Evolutionary conservation across 2,888 invertebrate species (phyloP), one percentile per base, ranked within the genome.

Genomic region (Syritta pipiens): DNA sequence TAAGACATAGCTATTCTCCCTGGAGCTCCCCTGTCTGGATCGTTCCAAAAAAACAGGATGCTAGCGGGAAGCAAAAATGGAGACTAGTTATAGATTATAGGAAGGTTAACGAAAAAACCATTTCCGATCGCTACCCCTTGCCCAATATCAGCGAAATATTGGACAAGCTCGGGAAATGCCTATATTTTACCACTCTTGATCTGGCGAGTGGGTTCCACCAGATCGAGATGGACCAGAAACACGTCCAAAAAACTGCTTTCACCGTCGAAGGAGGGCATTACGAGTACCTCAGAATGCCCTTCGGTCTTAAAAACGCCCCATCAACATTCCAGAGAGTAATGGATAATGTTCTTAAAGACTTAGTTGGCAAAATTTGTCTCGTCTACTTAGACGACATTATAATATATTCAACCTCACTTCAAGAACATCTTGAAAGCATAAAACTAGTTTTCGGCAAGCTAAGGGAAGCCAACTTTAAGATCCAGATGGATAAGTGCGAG

Each of bases 371-470:
- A 30, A 30, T 30, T 30, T 30, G 30, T 5, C 30, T 30, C 9
- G 30, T 30, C 30, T 30, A 49, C n/a, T 14, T 49, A 49, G 49
- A 49, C 49, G 49, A 49, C 7, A 49, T 49, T 10, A 49, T 49
- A 10, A 49, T 49, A n/a, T 49, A 26, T 9, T 49, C 49, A 2
- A 49, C 49, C 26, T 49, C 49, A 9, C 26, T 49, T 1, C 49
- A 49, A 4, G 32, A 51, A 51, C 51, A 51, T 4, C 12, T 30
- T 4, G 17, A 32, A 26, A 49, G 9, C 19, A 49, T 49, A 1
- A 46, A 5, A 46, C 4, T 20, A 3, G 60, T 60, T 32, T 60
- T 37, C 67, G 12, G 57, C 7, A 69, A 2, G 28, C 20, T 59
- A 7, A 19, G 40, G 32, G 28, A 28, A 4, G 49, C 30, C 7